Evolutionary conservation across 2,888 invertebrate species (phyloP).

Genomic region (Lepidochrysops patricia): DNA sequence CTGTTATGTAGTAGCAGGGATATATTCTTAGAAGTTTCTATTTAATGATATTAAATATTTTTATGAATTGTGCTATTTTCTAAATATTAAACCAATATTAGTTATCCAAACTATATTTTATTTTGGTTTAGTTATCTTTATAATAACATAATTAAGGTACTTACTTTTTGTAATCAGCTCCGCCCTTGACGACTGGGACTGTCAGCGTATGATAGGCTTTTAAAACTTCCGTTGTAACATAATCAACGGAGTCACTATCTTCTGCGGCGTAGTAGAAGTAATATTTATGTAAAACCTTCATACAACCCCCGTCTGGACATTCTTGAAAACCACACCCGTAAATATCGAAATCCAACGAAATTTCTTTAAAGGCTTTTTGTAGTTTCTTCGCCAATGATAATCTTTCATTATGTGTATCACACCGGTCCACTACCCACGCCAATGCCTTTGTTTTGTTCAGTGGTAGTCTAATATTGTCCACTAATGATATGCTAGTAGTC

Average conservation of each 20-base stretch:
- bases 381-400: constrained; percentile 40
- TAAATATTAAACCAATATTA: no score
- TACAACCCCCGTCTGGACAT: constrained; percentile 39
- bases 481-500: constrained; percentile 16
- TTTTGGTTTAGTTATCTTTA: no score
- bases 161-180: constrained; percentile 74
- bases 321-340: constrained; percentile 44
- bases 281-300: constrained; percentile 39
- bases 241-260: constrained; percentile 41
- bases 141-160: constrained; percentile 13
- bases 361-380: constrained; percentile 45
- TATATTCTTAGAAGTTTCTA: no score
- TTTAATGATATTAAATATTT: no score
- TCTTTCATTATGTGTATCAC: constrained; percentile 27
- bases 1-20: no score
- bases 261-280: constrained; percentile 54
- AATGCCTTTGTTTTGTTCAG: constrained; percentile 26
- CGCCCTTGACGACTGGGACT: constrained; percentile 79
- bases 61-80: no score
- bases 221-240: constrained; percentile 48
- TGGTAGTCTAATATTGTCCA: constrained; percentile 30
- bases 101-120: no score
- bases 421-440: constrained; percentile 35
- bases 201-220: constrained; percentile 70
- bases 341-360: constrained; percentile 55